Conservation (phyloP, 2,113 vertebrate genomes). For the Seriola aureovittata region DNA sequence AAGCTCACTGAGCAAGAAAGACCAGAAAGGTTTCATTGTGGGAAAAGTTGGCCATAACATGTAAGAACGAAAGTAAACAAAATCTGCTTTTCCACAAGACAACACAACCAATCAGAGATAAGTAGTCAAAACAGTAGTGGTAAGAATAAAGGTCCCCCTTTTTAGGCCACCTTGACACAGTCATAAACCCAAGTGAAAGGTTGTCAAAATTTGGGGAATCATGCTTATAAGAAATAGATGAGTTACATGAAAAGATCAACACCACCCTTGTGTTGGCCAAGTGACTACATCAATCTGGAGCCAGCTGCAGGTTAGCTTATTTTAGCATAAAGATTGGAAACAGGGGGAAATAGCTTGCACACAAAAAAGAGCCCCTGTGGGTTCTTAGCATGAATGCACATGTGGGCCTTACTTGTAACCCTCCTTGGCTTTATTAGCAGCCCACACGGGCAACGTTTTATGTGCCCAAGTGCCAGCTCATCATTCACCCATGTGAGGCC, state of each 20-base stretch:
- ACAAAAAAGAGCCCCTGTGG: constrained; percentile 15
- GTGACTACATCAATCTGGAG: background rate
- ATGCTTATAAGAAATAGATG: background rate
- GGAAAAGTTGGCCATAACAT: constrained; percentile 1
- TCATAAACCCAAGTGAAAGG: background rate
- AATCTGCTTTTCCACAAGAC: constrained; percentile 6
- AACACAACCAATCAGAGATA: background rate
- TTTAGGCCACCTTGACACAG: background rate
- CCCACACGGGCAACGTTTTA: constrained; percentile 18
- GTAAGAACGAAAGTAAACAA: background rate
- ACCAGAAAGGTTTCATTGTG: constrained; percentile 11
- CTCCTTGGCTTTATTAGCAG: constrained; percentile 40
- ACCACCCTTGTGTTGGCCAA: background rate
- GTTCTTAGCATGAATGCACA: constrained; percentile 3
- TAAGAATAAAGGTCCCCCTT: background rate
- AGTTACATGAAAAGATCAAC: background rate
- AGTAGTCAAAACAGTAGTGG: background rate
- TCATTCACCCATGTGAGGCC: constrained; percentile 31
- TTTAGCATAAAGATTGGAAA: background rate
- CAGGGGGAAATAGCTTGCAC: background rate
- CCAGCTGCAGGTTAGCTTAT: background rate
- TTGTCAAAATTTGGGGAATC: too few relatives aligned
- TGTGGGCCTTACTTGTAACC: constrained; percentile 8
- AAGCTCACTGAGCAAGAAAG: constrained; percentile 30
- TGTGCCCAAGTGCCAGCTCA: constrained; percentile 36